Percentiles rank a stretch among this genome's conserved stretches.
These are phyloP conservation scores for Hirundo rustica DNA, from an alignment of 2,797 vertebrate genomes.

Conservation along the genomic window DNA sequence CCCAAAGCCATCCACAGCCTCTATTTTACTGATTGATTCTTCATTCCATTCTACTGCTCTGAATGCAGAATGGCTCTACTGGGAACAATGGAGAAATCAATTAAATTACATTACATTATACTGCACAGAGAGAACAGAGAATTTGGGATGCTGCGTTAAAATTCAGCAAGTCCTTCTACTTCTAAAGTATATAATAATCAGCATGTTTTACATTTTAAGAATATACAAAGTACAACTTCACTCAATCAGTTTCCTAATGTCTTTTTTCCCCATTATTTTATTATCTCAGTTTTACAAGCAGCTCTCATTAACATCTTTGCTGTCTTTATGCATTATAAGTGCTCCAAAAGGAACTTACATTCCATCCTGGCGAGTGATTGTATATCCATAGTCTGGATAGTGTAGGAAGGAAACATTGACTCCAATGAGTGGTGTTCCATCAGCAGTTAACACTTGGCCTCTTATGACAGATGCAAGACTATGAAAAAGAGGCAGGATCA, in stretches of 20 bases:
- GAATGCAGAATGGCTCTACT: neutral
- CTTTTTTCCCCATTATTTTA: neutral
- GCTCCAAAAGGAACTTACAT: slow-evolving; percentile 83
- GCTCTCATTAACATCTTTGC: neutral
- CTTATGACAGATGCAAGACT: slow-evolving; percentile 95
- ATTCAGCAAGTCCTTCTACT: neutral
- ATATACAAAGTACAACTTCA: neutral
- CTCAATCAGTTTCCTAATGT: neutral
- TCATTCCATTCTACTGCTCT: neutral
- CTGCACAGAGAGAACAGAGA: neutral
- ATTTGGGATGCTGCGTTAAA: neutral
- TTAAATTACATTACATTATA: neutral
- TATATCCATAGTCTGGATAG: slow-evolving; percentile 92
- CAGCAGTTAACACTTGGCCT: slow-evolving; percentile 95
- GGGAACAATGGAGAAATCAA: slow-evolving; percentile 36
- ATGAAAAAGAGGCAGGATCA: slow-evolving; percentile 60
- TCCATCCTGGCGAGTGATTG: slow-evolving; percentile 94
- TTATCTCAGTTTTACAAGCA: neutral
- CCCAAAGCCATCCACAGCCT: neutral
- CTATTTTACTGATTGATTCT: slow-evolving; percentile 4
- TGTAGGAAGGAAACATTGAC: slow-evolving; percentile 96
- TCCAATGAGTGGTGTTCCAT: slow-evolving; percentile 96
- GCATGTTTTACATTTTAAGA: neutral
- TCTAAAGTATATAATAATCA: neutral
- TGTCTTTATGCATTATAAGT: neutral